Evolutionary conservation across 2,888 invertebrate genomes (phyloP).

Genomic region (Amphipoea oculea): DNA sequence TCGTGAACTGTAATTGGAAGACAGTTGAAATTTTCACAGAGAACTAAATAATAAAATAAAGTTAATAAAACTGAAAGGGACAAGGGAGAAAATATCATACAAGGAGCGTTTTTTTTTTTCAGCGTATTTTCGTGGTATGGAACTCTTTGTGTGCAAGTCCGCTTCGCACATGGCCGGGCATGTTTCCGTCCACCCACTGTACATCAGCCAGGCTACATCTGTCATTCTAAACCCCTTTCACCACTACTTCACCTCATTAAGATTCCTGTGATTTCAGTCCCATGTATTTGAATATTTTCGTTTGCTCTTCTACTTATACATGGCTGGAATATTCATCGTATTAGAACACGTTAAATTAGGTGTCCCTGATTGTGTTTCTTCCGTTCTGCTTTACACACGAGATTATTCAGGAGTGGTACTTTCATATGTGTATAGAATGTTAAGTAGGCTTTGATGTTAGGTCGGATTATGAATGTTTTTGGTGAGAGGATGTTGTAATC

Average conservation of each 20-base stretch:
- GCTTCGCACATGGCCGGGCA: too few relatives aligned
- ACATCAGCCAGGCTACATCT: background rate
- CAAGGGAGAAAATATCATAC: background rate
- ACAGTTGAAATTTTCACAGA: background rate
- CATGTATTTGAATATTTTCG: conserved; percentile 66
- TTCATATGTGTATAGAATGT: conserved; percentile 39
- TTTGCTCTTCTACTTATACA: conserved; percentile 35
- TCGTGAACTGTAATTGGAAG: background rate
- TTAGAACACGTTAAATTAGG: conserved; percentile 37
- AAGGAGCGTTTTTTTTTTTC: background rate
- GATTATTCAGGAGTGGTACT: conserved; percentile 39
- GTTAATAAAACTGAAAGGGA: background rate
- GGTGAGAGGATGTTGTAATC: background rate
- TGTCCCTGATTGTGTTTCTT: conserved; percentile 50
- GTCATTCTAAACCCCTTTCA: background rate
- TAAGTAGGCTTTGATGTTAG: conserved; percentile 26
- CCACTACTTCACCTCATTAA: background rate
- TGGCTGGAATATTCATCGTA: conserved; percentile 54
- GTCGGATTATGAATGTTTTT: conserved; percentile 3
- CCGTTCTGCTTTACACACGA: conserved; percentile 38
- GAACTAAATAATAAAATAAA: background rate
- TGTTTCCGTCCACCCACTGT: background rate
- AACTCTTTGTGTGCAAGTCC: background rate
- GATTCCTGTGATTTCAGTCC: conserved; percentile 23
- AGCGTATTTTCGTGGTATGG: background rate